Percentiles rank a stretch among this genome's conserved stretches.
Conservation (phyloP, 2,888 invertebrate genomes). For the Acrobasis repandana region DNA sequence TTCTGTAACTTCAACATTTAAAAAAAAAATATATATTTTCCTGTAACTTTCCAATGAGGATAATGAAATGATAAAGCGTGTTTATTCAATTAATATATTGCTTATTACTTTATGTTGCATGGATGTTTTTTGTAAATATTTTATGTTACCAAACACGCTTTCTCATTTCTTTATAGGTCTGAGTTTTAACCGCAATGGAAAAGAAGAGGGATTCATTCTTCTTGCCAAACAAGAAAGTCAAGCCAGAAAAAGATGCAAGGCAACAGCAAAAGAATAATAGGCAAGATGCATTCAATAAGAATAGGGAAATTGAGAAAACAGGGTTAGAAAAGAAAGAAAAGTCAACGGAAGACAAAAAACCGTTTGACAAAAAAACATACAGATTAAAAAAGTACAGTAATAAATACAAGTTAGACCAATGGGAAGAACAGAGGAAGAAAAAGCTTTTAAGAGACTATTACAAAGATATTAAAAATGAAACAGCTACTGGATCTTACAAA, state of each 20-base stretch:
- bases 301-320: conserved; percentile 38
- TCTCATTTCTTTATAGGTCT: conserved; percentile 78
- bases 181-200: conserved; percentile 60
- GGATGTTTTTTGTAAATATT: conserved; percentile 27
- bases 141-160: conserved; percentile 71
- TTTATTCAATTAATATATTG: conserved; percentile 31
- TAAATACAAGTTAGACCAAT: conserved; percentile 86
- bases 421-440: conserved; percentile 86
- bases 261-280: conserved; percentile 39
- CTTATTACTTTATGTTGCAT: conserved; percentile 24
- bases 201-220: conserved; percentile 64
- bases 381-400: conserved; percentile 87
- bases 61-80: conserved; percentile 70
- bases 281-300: conserved; percentile 58
- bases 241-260: conserved; percentile 30
- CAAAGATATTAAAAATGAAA: conserved; percentile 79
- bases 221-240: conserved; percentile 51
- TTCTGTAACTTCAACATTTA: too few relatives aligned
- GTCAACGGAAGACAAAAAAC: conserved; percentile 68
- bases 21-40: too few relatives aligned
- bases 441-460: conserved; percentile 80
- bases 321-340: conserved; percentile 30
- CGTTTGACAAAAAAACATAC: conserved; percentile 87
- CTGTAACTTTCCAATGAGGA: neutral
- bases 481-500: conserved; percentile 66